A percentile compares a stretch with the other conserved stretches of the same genome.
Conservation (phyloP, 2,113 vertebrate genomes). For the Actenoides hombroni region DNA sequence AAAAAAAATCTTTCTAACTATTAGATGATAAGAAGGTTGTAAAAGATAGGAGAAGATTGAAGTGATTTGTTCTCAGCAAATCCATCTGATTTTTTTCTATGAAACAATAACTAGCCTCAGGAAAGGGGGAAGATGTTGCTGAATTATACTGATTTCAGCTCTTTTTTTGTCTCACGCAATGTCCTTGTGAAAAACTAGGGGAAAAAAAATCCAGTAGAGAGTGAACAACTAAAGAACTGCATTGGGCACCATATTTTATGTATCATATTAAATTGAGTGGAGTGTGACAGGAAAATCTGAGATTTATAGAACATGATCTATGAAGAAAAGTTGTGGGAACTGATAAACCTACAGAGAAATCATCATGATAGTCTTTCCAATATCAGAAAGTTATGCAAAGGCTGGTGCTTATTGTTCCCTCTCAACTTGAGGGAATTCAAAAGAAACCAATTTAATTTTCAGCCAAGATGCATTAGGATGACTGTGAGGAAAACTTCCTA, state of each 20-base stretch:
- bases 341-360: conserved; percentile 60
- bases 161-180: background rate
- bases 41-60: background rate
- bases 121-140: background rate
- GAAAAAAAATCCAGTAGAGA: background rate
- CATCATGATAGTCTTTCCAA: background rate
- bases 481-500: conserved; percentile 56
- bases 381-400: conserved; percentile 18
- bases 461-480: conserved; percentile 56
- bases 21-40: background rate
- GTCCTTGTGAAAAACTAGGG: background rate
- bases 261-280: background rate
- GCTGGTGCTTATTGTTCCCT: conserved; percentile 59
- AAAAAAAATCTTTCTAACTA: background rate
- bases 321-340: conserved; percentile 41
- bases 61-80: background rate
- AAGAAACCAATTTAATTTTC: conserved; percentile 69
- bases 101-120: background rate
- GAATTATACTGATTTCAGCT: background rate
- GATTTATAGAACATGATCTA: background rate
- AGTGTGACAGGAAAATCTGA: conserved; percentile 20
- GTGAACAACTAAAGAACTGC: background rate
- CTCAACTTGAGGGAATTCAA: conserved; percentile 56
- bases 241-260: background rate
- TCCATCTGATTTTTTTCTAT: background rate